Evolutionary conservation across 2,888 invertebrate genomes (phyloP).

Genomic region (Drosophila fungiperda): DNA sequence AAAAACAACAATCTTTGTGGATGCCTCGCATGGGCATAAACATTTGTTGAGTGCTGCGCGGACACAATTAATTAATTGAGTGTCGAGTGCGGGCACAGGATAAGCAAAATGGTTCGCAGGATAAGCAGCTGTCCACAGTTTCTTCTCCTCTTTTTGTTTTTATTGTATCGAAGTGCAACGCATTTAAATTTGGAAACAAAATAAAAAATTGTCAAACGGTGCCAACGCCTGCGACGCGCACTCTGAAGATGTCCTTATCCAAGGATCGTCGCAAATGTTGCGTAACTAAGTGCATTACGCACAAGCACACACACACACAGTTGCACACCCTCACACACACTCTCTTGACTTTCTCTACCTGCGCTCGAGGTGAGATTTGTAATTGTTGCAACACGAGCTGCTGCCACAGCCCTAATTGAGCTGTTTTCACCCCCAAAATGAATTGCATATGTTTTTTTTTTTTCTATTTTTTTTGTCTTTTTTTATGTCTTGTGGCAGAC

Average conservation of each 20-base stretch:
- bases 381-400: slow-evolving; percentile 59
- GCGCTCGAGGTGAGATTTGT: slow-evolving; percentile 63
- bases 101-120: slow-evolving; percentile 24
- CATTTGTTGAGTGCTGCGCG: slow-evolving; percentile 10
- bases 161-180: slow-evolving; percentile 31
- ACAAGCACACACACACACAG: slow-evolving; percentile 12
- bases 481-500: slow-evolving; percentile 39
- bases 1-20: slow-evolving; percentile 3
- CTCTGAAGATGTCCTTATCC: slow-evolving; percentile 51
- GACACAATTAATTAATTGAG: slow-evolving; percentile 71
- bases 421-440: slow-evolving; percentile 48
- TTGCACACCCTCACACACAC: not conserved
- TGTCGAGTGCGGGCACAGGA: slow-evolving; percentile 55
- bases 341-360: slow-evolving; percentile 25
- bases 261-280: slow-evolving; percentile 69
- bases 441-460: slow-evolving; percentile 40
- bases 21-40: slow-evolving; percentile 14
- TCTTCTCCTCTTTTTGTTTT: not conserved
- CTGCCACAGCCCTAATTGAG: slow-evolving; percentile 62
- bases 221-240: slow-evolving; percentile 40
- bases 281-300: slow-evolving; percentile 73
- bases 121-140: slow-evolving; percentile 58
- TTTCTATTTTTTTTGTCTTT: not conserved
- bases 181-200: slow-evolving; percentile 71
- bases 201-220: slow-evolving; percentile 68